Evolutionary conservation across 2,888 invertebrate species (phyloP).

Genomic region (Gandaritis pyraliata): DNA sequence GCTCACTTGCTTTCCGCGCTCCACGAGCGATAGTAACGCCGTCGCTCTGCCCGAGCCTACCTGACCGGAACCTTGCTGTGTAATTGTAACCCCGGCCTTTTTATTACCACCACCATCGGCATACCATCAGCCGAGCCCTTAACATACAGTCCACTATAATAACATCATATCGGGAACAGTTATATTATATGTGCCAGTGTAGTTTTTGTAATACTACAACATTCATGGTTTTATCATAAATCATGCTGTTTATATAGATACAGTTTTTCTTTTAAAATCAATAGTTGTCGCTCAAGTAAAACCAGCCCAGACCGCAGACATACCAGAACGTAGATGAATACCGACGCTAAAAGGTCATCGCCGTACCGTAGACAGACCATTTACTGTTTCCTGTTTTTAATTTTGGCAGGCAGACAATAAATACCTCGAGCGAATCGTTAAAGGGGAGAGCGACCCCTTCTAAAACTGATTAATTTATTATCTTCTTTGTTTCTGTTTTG

Average conservation of each 20-base stretch:
- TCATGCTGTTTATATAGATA: background rate
- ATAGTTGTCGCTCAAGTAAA: too few species aligned
- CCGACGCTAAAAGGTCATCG: conserved; percentile 60
- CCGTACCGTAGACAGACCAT: conserved; percentile 68
- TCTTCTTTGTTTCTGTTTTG: conserved; percentile 81
- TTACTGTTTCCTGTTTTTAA: conserved; percentile 79
- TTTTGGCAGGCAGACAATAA: conserved; percentile 80
- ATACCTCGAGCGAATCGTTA: conserved; percentile 78
- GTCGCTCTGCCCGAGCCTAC: too few species aligned
- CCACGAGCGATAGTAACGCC: too few species aligned
- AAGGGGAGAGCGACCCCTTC: conserved; percentile 77
- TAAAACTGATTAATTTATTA: conserved; percentile 82
- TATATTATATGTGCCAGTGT: background rate
- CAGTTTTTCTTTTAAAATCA: too few species aligned
- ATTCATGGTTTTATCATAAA: background rate
- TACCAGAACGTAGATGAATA: conserved; percentile 13
- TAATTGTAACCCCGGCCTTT: too few species aligned
- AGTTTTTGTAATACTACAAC: background rate
- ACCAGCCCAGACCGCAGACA: conserved; percentile 13
- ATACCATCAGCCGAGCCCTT: too few species aligned
- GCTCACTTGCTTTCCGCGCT: too few species aligned
- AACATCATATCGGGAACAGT: too few species aligned
- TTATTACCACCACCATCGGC: too few species aligned
- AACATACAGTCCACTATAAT: too few species aligned
- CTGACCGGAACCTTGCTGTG: too few species aligned